Percentiles rank a stretch among this genome's conserved stretches.
phyloP scores from a whole-genome alignment of 2,888 invertebrate genomes.

The Drosophila atroscutellata region DNA sequence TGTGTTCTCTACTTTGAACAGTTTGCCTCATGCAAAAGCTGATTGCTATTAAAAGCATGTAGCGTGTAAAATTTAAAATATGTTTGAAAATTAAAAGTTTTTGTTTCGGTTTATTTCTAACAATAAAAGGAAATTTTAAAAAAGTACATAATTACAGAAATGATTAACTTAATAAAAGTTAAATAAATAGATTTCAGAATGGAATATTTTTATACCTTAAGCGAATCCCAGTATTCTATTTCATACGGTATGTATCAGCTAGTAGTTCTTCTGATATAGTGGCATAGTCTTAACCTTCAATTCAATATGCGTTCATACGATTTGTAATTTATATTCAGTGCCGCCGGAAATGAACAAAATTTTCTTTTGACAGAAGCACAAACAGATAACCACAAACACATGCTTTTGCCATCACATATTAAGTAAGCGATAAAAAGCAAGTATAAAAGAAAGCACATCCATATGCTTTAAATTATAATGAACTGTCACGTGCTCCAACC shows the following conservation, averaged over 20 bases:
- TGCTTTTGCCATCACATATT: conserved; percentile 16
- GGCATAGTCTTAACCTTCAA: background rate
- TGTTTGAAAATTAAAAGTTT: background rate
- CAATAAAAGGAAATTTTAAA: background rate
- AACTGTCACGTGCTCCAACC: conserved; percentile 54
- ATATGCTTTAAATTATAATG: conserved; percentile 65
- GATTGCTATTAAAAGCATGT: conserved; percentile 14
- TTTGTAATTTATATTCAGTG: conserved; percentile 54
- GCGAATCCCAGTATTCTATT: background rate
- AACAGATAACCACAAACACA: conserved; percentile 21
- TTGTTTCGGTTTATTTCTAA: background rate
- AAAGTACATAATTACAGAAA: background rate
- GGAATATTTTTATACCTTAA: background rate
- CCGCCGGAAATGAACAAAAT: conserved; percentile 35
- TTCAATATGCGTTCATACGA: conserved; percentile 24
- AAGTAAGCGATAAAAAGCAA: conserved; percentile 49
- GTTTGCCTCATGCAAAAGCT: conserved; percentile 38
- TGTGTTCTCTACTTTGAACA: conserved; percentile 40
- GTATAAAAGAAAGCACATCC: conserved; percentile 39
- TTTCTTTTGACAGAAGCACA: conserved; percentile 37
- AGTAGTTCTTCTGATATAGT: background rate
- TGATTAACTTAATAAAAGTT: background rate
- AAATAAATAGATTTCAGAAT: background rate
- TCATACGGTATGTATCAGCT: background rate
- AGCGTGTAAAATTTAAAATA: background rate